Conservation (phyloP, 2,888 invertebrate genomes). For the Tetropium fuscum region DNA sequence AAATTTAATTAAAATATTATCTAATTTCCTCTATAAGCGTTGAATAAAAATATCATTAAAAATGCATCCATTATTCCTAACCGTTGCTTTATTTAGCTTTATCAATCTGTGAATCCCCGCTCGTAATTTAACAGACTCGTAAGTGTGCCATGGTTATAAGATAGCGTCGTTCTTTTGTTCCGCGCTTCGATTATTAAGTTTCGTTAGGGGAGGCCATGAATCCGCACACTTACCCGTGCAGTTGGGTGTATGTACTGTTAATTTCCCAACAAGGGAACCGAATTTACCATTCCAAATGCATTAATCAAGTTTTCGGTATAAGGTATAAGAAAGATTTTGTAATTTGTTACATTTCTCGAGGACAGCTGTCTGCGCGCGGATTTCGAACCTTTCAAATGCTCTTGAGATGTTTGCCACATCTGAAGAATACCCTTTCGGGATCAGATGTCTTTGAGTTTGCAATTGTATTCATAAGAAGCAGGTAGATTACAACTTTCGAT, state of each 20-base stretch:
- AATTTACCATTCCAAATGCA: slow-evolving; percentile 25
- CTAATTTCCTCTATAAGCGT: slow-evolving; percentile 43
- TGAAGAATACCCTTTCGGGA: slow-evolving; percentile 11
- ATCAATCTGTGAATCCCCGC: slow-evolving; percentile 3
- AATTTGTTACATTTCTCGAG: slow-evolving; percentile 28
- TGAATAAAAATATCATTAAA: slow-evolving; percentile 47
- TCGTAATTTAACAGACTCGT: slow-evolving; percentile 29
- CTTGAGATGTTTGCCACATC: slow-evolving; percentile 21
- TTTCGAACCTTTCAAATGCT: slow-evolving; percentile 25
- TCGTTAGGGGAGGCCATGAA: slow-evolving; percentile 30
- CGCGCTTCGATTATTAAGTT: slow-evolving; percentile 38
- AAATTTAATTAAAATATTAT: slow-evolving; percentile 52
- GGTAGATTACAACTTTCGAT: slow-evolving; percentile 22
- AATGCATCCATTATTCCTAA: slow-evolving; percentile 42
- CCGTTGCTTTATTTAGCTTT: slow-evolving; percentile 27
- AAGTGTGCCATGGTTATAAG: slow-evolving; percentile 45
- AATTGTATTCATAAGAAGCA: slow-evolving; percentile 25
- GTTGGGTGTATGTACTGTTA: slow-evolving; percentile 20
- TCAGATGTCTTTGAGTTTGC: slow-evolving; percentile 8
- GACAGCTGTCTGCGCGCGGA: slow-evolving; percentile 23
- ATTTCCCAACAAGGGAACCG: slow-evolving; percentile 19
- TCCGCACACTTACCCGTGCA: slow-evolving; percentile 30
- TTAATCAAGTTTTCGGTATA: slow-evolving; percentile 25
- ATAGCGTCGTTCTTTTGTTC: slow-evolving; percentile 46
- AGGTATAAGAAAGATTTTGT: slow-evolving; percentile 5